Evolutionary conservation across 2,797 vertebrate species (phyloP).

Genomic region (Pseudochaenichthys georgianus): DNA sequence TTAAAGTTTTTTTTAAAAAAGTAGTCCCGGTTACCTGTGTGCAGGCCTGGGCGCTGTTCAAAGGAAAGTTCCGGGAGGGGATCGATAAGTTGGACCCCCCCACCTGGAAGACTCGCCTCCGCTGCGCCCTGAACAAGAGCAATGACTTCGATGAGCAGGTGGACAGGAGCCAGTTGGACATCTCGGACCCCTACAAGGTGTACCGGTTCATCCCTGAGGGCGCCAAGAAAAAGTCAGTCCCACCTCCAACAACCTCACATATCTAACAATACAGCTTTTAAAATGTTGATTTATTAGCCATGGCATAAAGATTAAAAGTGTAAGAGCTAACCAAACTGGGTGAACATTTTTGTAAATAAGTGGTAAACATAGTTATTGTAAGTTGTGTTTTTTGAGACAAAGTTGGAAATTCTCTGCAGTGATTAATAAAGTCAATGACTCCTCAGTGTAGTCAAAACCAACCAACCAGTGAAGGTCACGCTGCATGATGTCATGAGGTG

Average conservation of each 20-base stretch:
- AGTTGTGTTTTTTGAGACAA: not conserved
- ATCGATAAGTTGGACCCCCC: constrained; percentile 98
- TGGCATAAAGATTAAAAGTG: not conserved
- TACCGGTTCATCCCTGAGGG: constrained; percentile 97
- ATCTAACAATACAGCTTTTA: not conserved
- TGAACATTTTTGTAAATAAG: not conserved
- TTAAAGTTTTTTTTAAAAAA: too few relatives aligned
- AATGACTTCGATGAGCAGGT: constrained; percentile 98
- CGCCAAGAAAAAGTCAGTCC: constrained; percentile 94
- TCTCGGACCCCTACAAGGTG: constrained; percentile 98
- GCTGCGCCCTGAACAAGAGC: constrained; percentile 98
- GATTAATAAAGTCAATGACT: constrained; percentile 42
- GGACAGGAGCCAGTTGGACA: constrained; percentile 97
- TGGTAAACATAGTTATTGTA: not conserved
- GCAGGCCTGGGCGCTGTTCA: constrained; percentile 98
- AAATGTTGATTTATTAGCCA: not conserved
- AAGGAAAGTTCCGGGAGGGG: constrained; percentile 97
- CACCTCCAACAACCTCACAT: too few relatives aligned
- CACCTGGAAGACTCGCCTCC: constrained; percentile 97
- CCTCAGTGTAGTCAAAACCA: not conserved
- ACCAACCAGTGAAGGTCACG: constrained; percentile 24
- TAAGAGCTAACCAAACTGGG: not conserved
- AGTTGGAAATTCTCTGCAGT: constrained; percentile 25
- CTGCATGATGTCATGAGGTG: not conserved
- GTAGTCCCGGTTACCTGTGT: constrained; percentile 2